These are phyloP conservation scores for Chrysogorgia sp. DNA, from an alignment of 92 coral and sea anemone genomes.

Conservation along the genomic window DNA sequence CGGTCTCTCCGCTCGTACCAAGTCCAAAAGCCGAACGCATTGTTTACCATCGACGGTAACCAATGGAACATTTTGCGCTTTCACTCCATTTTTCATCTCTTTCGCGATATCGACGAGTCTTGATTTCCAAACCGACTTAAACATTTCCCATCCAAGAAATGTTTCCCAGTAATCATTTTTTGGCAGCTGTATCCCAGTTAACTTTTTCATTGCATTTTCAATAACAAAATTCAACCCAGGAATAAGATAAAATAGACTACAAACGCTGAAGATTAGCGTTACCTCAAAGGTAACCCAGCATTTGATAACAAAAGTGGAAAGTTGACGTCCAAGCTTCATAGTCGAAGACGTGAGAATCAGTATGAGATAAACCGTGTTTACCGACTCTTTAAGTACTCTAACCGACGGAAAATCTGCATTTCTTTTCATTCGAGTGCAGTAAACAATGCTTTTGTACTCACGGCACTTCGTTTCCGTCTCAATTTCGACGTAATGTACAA, in stretches of 20 bases:
- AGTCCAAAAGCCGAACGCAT: slow-evolving; percentile 71
- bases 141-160: slow-evolving; percentile 86
- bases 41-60: slow-evolving; percentile 73
- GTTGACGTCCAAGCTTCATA: slow-evolving; percentile 14
- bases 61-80: slow-evolving; percentile 79
- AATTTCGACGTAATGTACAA: not conserved
- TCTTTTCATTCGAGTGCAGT: not conserved
- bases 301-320: slow-evolving; percentile 15
- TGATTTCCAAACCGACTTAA: slow-evolving; percentile 64
- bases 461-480: slow-evolving; percentile 31
- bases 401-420: slow-evolving; percentile 14
- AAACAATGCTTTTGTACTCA: no score
- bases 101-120: slow-evolving; percentile 65
- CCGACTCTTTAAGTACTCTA: not conserved
- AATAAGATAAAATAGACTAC: slow-evolving; percentile 15
- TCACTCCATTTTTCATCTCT: slow-evolving; percentile 50
- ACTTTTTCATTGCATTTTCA: slow-evolving; percentile 11
- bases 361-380: not conserved
- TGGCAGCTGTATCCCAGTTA: slow-evolving; percentile 22
- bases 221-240: slow-evolving; percentile 33
- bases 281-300: slow-evolving; percentile 38
- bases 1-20: slow-evolving; percentile 72
- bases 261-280: slow-evolving; percentile 19
- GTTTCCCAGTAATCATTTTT: slow-evolving; percentile 64
- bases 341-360: not conserved